Base-by-base conservation (phyloP, 2,113 vertebrate genomes). In the Rhipidura dahli region DNA sequence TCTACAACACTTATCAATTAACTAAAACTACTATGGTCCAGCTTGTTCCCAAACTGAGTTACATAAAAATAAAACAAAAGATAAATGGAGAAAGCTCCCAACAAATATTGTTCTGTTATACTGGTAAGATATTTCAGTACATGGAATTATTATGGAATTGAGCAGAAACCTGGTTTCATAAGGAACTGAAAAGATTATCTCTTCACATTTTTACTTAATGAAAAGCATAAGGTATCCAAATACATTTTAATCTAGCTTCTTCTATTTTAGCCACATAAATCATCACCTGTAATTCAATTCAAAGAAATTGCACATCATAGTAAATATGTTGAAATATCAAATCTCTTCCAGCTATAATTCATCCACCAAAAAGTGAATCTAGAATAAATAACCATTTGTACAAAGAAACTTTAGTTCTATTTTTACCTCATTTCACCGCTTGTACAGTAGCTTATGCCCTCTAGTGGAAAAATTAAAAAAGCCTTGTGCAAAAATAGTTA, bases 401-500 rank as follows among this genome's bases (percentile, higher is more conserved):
- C 18, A n/a, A 31, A 88, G 40, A 73, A 87, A 86, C 11, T 68
- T 90, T 6, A 47, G 27, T 65, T 79, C 8, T 31, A 50, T 75
- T 94, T 96, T 91, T 72, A 88, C 12, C 28, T 95, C 5, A 42
- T 89, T 90, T 66, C 30, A 76, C 10, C 49, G 64, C 60, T 89
- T 86, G 45, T 50, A 73, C 51, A 87, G 85, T 40, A 93, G 26
- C 88, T n/a, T 64, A 39, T 86, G 94, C 66, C 91, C 94, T 95
- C 90, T 95, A 90, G 91, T 93, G 89, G 93, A 71, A 95, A 93
- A 35, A 89, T 37, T 37, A 68, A 78, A 81, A 88, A 63, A 56
- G 18, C 22, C 24, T 72, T 31, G 20, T 44, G 45, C 49, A 95
- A 91, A 89, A 84, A 21, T 0, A 85, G 28, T 39, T 7, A 44